A percentile compares a stretch with the other conserved stretches of the same genome.
These are phyloP conservation scores for Meliscaeva auricollis DNA, from an alignment of 2,888 invertebrate genomes.

Conservation along the genomic window DNA sequence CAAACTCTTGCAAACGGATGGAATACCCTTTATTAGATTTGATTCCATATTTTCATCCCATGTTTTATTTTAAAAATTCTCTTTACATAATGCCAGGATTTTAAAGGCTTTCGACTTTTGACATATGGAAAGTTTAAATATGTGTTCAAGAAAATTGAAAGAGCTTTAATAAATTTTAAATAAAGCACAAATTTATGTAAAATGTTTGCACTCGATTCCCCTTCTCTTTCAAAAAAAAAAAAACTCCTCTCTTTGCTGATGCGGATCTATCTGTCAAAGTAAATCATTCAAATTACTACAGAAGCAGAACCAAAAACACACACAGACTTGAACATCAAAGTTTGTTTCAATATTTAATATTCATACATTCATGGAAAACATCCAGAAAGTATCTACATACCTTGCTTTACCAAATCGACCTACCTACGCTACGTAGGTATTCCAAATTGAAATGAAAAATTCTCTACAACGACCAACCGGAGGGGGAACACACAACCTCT, in stretches of 20 bases:
- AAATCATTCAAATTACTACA: slow-evolving; percentile 42
- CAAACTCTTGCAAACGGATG: no score
- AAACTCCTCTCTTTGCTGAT: slow-evolving; percentile 1
- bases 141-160: slow-evolving; percentile 12
- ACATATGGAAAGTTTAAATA: slow-evolving; percentile 8
- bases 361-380: slow-evolving; percentile 65
- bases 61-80: slow-evolving; percentile 14
- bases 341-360: slow-evolving; percentile 66
- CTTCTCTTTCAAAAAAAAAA: slow-evolving; percentile 19
- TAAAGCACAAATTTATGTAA: slow-evolving; percentile 4
- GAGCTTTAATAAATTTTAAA: slow-evolving; percentile 15
- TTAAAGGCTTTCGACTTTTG: slow-evolving; percentile 11
- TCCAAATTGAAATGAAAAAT: slow-evolving; percentile 38
- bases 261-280: slow-evolving; percentile 60
- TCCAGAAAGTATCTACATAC: neutral
- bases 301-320: slow-evolving; percentile 1
- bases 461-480: neutral
- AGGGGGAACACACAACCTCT: neutral
- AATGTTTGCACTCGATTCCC: neutral
- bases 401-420: neutral
- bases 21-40: neutral
- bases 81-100: neutral
- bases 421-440: slow-evolving; percentile 22
- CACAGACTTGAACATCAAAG: slow-evolving; percentile 46
- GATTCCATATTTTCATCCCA: neutral